Conservation (phyloP, 1,140 invertebrate genomes). For the Tenebrio molitor region DNA sequence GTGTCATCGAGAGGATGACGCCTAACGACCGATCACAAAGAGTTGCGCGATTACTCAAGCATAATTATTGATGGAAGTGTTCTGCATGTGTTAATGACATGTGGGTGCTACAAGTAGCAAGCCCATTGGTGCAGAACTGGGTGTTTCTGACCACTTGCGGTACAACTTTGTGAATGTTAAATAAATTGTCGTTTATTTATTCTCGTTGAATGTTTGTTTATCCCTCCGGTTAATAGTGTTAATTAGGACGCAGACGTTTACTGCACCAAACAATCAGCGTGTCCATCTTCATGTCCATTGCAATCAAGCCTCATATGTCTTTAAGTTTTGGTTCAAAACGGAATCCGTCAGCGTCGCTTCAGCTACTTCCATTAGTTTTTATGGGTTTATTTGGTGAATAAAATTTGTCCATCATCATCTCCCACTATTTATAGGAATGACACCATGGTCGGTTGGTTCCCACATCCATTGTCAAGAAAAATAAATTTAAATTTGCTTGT, state of each 20-base stretch:
- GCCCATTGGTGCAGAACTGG: no score
- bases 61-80: no score
- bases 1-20: no score
- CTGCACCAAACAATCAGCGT: neutral
- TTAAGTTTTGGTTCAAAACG: no score
- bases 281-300: neutral
- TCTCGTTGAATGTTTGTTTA: neutral
- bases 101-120: no score
- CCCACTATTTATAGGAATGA: constrained; percentile 30
- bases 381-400: constrained; percentile 1
- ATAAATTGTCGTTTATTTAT: neutral
- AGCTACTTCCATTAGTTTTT: no score
- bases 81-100: no score
- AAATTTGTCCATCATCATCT: constrained; percentile 7
- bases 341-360: no score
- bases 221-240: neutral
- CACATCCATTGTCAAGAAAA: neutral
- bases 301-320: neutral
- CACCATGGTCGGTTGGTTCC: neutral
- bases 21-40: no score
- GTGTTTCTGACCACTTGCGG: no score
- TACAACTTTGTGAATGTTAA: no score
- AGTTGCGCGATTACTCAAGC: no score
- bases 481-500: neutral
- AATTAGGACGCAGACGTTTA: neutral